Percentiles rank a stretch among this genome's conserved stretches.
These are phyloP conservation scores for Acanthaster planci DNA, from an alignment of 35 echinoderm and acorn worm genomes.

Conservation along the genomic window DNA sequence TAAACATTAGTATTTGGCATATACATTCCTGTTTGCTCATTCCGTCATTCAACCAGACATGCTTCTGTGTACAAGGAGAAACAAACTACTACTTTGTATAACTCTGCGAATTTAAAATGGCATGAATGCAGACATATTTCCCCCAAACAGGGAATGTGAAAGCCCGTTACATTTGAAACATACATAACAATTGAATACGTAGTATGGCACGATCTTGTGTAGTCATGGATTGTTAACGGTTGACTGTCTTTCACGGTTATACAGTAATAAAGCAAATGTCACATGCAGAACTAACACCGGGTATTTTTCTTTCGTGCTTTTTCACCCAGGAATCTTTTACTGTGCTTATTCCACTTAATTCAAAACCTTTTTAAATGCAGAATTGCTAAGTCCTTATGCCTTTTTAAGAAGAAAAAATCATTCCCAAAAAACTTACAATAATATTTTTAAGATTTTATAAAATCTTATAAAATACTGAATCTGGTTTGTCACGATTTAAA, in stretches of 20 bases:
- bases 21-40: too few relatives aligned
- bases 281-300: not conserved
- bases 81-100: not conserved
- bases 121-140: not conserved
- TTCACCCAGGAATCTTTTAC: too few relatives aligned
- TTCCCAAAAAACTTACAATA: not conserved
- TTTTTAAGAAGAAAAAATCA: not conserved
- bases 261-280: not conserved
- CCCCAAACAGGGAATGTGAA: not conserved
- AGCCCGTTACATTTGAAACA: conserved; percentile 4
- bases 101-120: not conserved
- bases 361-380: too few relatives aligned
- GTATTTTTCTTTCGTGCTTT: not conserved
- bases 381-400: too few relatives aligned
- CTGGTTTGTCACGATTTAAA: conserved; percentile 10
- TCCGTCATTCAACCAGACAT: not conserved
- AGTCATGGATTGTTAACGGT: too few relatives aligned
- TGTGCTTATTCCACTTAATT: too few relatives aligned
- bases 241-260: too few relatives aligned
- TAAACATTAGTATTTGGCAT: not conserved
- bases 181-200: not conserved
- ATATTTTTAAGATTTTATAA: conserved; percentile 25
- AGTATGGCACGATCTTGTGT: not conserved
- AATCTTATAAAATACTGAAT: conserved; percentile 29
- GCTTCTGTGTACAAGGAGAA: conserved; percentile 13